Evolutionary conservation across 2,797 vertebrate genomes (phyloP), one percentile per base, ranked within the genome.

Genomic region (Cryptoblepharus egeriae): DNA sequence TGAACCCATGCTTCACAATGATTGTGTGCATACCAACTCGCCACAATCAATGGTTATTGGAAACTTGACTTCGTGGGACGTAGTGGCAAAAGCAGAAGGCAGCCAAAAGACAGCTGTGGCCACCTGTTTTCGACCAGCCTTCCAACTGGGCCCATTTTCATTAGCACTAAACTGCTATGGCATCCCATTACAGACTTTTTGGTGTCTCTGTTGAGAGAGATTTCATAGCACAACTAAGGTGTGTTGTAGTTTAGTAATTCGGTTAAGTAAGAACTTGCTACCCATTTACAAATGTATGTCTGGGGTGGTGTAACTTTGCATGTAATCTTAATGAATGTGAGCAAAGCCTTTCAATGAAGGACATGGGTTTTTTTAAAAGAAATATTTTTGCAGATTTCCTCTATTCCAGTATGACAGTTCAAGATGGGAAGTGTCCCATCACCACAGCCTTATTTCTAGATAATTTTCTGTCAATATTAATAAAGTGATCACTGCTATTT

Each of bases 331-430:
- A 68, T 91, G 90, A 79, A 93, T 85, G 78, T 89, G 82, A 93
- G 79, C 79, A 85, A 65, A 91, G 32, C 64, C 81, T 92, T 91
- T 70, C 85, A 85, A 70, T 87, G 91, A 86, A 78, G 87, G 87
- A 90, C 64, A 75, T 83, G 89, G 45, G 9, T 49, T 49, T 76
- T 75, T 63, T 37, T 57, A 85, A 88, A 91, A n/a, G n/a, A n/a
- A 88, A 86, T 90, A 91, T 87, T 95, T 79, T 94, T 94, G 77
- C 82, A 88, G 78, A 78, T 90, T 92, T 93, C 88, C 92, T 91
- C 39, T 90, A 92, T 93, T 88, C 77, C 88, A 89, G 88, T 61
- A 3, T 77, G 90, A 87, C 77, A 87, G 67, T 93, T 93, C 81
- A 79, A 63, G 71, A 90, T 79, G 83, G 79, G 84, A 60, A 49